Base-by-base conservation (phyloP, 2,888 invertebrate genomes). In the Limnephilus lunatus region DNA sequence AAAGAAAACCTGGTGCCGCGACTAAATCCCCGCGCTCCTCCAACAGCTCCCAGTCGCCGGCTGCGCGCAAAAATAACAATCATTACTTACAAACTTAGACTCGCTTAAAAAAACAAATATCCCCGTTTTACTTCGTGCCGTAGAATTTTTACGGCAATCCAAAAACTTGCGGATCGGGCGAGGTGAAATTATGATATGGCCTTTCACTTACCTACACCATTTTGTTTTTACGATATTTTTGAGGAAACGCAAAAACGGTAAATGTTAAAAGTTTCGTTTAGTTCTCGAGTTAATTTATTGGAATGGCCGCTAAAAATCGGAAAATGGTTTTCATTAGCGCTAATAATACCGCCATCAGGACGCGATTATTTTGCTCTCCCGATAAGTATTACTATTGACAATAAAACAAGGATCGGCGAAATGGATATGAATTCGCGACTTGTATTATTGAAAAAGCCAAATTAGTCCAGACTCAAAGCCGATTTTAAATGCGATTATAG, bases 1-100 rank as follows among this genome's bases (percentile, higher is more conserved):
- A 91, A 89, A 89, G 89, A 85, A 91, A 91, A 89, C 91, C 53
- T 87, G 87, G 53, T 87, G 87, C 87, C 87, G 53, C 30, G 68
- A 25, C 87, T 11, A 32, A 87, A 53, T 32, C 87, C n/a, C 53
- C 19, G 53, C 87, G 12, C 48, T 39, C 39, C 44, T 12, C n/a
- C 44, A 3, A 31, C 85, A 14, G 30, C 39, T 0, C 3, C 25
- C 25, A 86, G 44, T n/a, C n/a, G 48, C 68, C 68, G 68, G n/a
- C 39, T 9, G 86, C 9, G n/a, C 19, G 86, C 30, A 48, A 39
- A 35, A 48, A 30, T 30, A 12, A 48, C 48, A 25, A 86, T n/a
- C 68, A n/a, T 68, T 9, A 25, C 25, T 68, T 25, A 25, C 86
- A n/a, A 25, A n/a, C n/a, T 44, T 30, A 86, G 44, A 9, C 48